Conservation (phyloP, 2,113 vertebrate genomes). For the Nettapus auritus region DNA sequence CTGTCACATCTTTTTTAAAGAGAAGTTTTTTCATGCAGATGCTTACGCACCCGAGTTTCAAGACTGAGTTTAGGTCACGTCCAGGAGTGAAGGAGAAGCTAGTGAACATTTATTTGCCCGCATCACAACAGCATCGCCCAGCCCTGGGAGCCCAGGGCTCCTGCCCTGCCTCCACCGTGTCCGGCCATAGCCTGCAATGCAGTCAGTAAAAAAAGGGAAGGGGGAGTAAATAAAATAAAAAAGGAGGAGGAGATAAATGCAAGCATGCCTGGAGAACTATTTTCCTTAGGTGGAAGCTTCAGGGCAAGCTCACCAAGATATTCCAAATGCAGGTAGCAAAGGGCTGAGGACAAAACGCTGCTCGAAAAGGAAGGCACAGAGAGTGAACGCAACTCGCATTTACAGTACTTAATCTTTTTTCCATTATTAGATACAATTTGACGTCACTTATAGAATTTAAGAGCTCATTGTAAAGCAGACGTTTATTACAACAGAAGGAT, state of each 20-base stretch:
- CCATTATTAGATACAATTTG: slow-evolving; percentile 70
- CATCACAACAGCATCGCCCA: not conserved
- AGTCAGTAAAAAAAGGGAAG: not conserved
- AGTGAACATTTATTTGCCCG: not conserved
- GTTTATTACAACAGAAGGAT: slow-evolving; percentile 56
- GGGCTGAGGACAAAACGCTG: not conserved
- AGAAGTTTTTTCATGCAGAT: not conserved
- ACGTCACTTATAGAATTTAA: slow-evolving; percentile 70
- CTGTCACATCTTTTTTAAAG: not conserved
- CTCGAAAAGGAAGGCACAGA: not conserved
- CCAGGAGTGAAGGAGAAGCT: not conserved
- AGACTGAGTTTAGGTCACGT: not conserved
- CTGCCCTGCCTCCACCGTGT: not conserved
- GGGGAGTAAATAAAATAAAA: not conserved
- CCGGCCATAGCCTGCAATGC: not conserved
- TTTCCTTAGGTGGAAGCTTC: not conserved
- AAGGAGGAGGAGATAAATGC: not conserved
- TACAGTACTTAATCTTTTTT: slow-evolving; percentile 66
- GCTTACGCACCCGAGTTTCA: not conserved
- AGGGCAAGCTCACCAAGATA: not conserved
- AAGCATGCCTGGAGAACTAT: fast-evolving
- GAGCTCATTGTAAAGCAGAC: slow-evolving; percentile 55
- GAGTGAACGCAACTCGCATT: not conserved
- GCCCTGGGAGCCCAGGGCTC: not conserved
- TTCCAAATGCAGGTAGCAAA: not conserved